phyloP scores from a whole-genome alignment of 2,797 vertebrate genomes.

The Sebastolobus altivelis region DNA sequence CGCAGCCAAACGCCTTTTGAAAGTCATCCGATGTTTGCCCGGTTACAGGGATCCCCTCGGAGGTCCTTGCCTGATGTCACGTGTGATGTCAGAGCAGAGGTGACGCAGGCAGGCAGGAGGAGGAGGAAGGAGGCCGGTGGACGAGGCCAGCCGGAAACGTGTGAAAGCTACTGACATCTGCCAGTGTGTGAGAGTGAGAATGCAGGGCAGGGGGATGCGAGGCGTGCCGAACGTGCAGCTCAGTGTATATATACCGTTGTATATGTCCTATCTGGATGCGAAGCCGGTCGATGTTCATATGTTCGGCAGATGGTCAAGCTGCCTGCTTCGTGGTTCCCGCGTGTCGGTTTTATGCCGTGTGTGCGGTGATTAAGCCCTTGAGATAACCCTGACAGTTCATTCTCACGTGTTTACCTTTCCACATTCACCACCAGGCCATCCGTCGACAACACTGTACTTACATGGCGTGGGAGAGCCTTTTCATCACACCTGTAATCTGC shows the following conservation, averaged over 20 bases:
- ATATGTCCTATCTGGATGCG: conserved; percentile 29
- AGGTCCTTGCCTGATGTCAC: conserved; percentile 76
- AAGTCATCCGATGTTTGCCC: conserved; percentile 74
- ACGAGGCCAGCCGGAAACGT: conserved; percentile 66
- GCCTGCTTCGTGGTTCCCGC: conserved; percentile 34
- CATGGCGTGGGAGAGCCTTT: conserved; percentile 25
- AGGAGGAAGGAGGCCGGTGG: conserved; percentile 50
- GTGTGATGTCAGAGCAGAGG: conserved; percentile 75
- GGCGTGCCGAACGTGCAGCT: conserved; percentile 16
- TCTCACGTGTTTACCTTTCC: conserved; percentile 47
- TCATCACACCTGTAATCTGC: conserved; percentile 57
- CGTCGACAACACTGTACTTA: conserved; percentile 3
- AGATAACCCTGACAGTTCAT: conserved; percentile 43
- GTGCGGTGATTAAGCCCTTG: conserved; percentile 42
- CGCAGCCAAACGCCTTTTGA: conserved; percentile 57
- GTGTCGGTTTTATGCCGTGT: conserved; percentile 15
- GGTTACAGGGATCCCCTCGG: conserved; percentile 79
- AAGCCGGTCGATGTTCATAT: conserved; percentile 44
- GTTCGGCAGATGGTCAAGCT: conserved; percentile 55
- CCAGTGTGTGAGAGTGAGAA: conserved; percentile 48
- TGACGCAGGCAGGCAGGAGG: conserved; percentile 67
- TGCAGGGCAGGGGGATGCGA: conserved; percentile 14
- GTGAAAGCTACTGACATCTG: conserved; percentile 75
- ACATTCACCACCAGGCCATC: conserved; percentile 17
- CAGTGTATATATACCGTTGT: neutral